Percentiles rank a stretch among this genome's conserved stretches.
Evolutionary conservation across 2,888 invertebrate genomes (phyloP).

Genomic region (Drosophila nr. perissopoda): DNA sequence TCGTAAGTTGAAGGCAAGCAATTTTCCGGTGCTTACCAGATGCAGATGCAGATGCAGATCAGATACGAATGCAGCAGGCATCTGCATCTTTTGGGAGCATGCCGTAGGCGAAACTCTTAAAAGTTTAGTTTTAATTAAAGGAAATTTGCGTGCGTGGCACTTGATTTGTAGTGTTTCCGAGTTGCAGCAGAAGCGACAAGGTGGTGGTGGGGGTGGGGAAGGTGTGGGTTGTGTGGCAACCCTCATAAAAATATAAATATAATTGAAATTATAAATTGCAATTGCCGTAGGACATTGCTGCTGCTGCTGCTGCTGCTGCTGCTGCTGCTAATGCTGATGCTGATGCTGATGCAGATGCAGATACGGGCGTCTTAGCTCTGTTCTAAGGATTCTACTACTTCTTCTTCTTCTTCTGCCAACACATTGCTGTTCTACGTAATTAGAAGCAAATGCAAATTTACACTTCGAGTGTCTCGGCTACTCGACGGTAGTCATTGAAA

Average conservation of each 20-base stretch:
- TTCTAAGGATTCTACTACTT: constrained; percentile 21
- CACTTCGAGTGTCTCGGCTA: constrained; percentile 65
- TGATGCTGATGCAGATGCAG: constrained; percentile 16
- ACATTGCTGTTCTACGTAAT: constrained; percentile 53
- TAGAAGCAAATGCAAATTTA: constrained; percentile 78
- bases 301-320: constrained; percentile 9
- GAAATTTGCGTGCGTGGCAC: constrained; percentile 77
- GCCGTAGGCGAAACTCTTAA: constrained; percentile 59
- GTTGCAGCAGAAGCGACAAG: constrained; percentile 10
- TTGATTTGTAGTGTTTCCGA: constrained; percentile 76
- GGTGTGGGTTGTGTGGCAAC: constrained; percentile 14
- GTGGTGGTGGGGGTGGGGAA: not conserved
- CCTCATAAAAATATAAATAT: constrained; percentile 73
- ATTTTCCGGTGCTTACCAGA: constrained; percentile 43
- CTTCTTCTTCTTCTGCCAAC: constrained; percentile 13
- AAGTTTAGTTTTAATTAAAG: constrained; percentile 79
- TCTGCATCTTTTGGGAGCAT: constrained; percentile 5
- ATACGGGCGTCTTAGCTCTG: constrained; percentile 42
- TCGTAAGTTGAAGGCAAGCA: constrained; percentile 40
- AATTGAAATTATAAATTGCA: constrained; percentile 77
- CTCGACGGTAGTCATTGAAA: constrained; percentile 72
- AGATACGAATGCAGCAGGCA: constrained; percentile 28
- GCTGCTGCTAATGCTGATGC: constrained; percentile 1
- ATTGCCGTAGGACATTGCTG: constrained; percentile 55
- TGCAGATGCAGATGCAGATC: constrained; percentile 24